These are phyloP conservation scores for Drosophila pegasa DNA, from an alignment of 2,888 invertebrate species.

Conservation along the genomic window DNA sequence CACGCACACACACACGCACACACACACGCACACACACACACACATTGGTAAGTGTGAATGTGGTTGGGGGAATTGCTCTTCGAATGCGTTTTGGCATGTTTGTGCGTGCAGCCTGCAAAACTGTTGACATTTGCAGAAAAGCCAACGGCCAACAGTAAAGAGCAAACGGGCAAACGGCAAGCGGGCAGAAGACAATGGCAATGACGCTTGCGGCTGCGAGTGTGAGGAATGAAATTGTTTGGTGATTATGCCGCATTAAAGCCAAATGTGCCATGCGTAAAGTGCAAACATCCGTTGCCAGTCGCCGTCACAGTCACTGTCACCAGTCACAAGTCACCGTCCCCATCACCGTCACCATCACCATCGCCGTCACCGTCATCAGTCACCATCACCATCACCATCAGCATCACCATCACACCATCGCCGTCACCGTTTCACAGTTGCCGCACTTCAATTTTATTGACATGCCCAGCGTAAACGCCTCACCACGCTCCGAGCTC, in stretches of 20 bases:
- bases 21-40: constrained; percentile 19
- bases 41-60: constrained; percentile 1
- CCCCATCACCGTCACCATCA: constrained; percentile 12
- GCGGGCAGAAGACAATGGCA: constrained; percentile 35
- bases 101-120: constrained; percentile 73
- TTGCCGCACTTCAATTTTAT: constrained; percentile 74
- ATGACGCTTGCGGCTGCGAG: constrained; percentile 42
- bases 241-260: constrained; percentile 80
- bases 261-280: constrained; percentile 74
- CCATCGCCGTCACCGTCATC: constrained; percentile 12
- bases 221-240: constrained; percentile 78
- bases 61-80: constrained; percentile 12
- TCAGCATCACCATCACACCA: constrained; percentile 4
- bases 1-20: constrained; percentile 23
- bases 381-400: constrained; percentile 12
- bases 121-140: constrained; percentile 73
- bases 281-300: constrained; percentile 67
- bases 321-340: constrained; percentile 22
- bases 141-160: constrained; percentile 37
- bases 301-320: constrained; percentile 38
- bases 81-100: constrained; percentile 24
- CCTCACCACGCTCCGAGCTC: constrained; percentile 14
- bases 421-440: constrained; percentile 29
- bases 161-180: constrained; percentile 21
- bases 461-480: constrained; percentile 58